Percentiles rank a stretch among this genome's conserved stretches.
Evolutionary conservation across 2,888 invertebrate genomes (phyloP).

Genomic region (Drosophila siamana): DNA sequence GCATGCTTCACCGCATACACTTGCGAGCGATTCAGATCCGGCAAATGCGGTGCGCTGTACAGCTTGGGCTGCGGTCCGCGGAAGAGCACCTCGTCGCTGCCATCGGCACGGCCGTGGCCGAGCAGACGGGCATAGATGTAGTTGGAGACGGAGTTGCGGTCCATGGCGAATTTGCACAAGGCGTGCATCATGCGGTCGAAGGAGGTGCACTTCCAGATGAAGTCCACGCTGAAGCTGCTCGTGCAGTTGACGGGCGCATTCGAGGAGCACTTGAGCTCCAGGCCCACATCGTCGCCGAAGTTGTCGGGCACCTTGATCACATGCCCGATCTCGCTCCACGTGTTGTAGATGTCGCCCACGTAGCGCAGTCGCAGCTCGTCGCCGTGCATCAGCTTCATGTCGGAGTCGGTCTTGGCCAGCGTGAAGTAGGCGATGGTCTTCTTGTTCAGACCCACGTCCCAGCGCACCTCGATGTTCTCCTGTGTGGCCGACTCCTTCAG

Average conservation of each 20-base stretch:
- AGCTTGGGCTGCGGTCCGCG: constrained; percentile 95
- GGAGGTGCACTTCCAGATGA: constrained; percentile 99
- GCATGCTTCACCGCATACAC: constrained; percentile 99
- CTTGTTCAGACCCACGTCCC: constrained; percentile 99
- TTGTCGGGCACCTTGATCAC: constrained; percentile 98
- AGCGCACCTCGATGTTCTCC: constrained; percentile 98
- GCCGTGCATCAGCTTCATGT: constrained; percentile 99
- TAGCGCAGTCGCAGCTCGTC: constrained; percentile 97
- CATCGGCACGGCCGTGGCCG: constrained; percentile 97
- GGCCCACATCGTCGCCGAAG: constrained; percentile 98
- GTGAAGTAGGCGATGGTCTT: constrained; percentile 99
- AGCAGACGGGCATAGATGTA: constrained; percentile 98
- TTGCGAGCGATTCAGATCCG: constrained; percentile 98
- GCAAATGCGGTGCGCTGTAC: constrained; percentile 98
- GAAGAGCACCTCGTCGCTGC: constrained; percentile 96
- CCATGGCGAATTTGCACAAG: constrained; percentile 96
- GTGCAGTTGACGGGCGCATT: constrained; percentile 97
- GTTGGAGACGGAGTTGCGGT: constrained; percentile 97
- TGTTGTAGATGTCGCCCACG: constrained; percentile 95
- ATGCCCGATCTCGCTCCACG: constrained; percentile 99
- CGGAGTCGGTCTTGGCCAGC: constrained; percentile 98
- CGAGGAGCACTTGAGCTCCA: constrained; percentile 96
- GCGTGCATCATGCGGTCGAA: constrained; percentile 99
- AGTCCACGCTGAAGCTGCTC: constrained; percentile 98
- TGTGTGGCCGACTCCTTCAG: constrained; percentile 99